phyloP scores from a whole-genome alignment of 2,797 vertebrate species.

The Alca torda region DNA sequence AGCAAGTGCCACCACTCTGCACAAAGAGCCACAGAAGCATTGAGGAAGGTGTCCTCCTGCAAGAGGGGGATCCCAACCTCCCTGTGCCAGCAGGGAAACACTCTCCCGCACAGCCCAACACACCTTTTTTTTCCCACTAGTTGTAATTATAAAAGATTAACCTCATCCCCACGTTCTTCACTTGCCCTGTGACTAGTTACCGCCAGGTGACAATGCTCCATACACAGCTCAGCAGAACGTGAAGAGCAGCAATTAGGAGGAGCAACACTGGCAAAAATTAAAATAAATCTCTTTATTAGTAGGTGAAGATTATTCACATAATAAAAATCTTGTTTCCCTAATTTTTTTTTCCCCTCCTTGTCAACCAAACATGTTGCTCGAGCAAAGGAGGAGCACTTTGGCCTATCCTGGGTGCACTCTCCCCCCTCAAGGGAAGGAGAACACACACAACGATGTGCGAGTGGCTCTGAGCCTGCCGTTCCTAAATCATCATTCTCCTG shows the following conservation, averaged over 20 bases:
- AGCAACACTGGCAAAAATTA: background rate
- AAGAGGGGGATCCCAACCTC: background rate
- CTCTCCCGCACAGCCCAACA: fast-evolving
- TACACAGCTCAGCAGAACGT: fast-evolving
- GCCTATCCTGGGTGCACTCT: background rate
- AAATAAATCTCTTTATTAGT: background rate
- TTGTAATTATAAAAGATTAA: no score
- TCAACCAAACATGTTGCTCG: fast-evolving
- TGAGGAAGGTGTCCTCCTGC: background rate
- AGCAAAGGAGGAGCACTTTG: background rate
- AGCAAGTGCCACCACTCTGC: fast-evolving
- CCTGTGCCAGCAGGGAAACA: background rate
- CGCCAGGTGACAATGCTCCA: background rate
- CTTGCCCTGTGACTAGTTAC: background rate
- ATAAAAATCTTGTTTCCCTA: no score
- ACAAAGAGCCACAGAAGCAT: background rate
- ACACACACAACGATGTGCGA: background rate
- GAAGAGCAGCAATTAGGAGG: background rate
- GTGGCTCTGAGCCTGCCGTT: no score
- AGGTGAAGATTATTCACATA: background rate
- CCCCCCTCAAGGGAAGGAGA: background rate
- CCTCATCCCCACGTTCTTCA: background rate
- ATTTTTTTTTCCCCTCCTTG: no score
- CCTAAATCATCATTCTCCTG: background rate
- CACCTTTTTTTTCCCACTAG: no score